Evolutionary conservation across 2,113 vertebrate species (phyloP).

Genomic region (Odocoileus hemionus): DNA sequence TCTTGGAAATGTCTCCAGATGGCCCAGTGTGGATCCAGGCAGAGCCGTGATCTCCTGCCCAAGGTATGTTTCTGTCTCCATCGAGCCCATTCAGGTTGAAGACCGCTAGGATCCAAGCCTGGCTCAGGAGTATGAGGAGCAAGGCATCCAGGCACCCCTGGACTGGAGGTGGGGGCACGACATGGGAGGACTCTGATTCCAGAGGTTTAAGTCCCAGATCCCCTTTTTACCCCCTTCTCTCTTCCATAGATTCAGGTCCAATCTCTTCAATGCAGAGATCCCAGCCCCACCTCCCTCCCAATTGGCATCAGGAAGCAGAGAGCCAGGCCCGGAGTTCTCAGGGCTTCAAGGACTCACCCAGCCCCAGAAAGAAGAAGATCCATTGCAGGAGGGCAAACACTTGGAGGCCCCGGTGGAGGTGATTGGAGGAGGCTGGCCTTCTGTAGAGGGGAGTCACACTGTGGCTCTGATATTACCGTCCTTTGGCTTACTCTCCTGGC

Average conservation of each 20-base stretch:
- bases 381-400: background rate
- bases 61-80: constrained; percentile 82
- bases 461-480: background rate
- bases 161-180: background rate
- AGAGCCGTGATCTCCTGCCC: constrained; percentile 74
- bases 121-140: constrained; percentile 71
- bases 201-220: background rate
- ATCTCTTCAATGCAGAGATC: background rate
- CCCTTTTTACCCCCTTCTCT: accelerated
- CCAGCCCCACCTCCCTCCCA: background rate
- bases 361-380: background rate
- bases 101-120: constrained; percentile 78
- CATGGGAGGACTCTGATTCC: background rate
- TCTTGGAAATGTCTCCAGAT: constrained; percentile 81
- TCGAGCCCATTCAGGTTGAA: constrained; percentile 85
- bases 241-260: background rate
- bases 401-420: no score
- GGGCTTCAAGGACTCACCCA: background rate
- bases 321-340: background rate
- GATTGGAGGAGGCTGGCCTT: background rate
- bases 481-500: background rate
- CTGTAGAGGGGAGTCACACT: background rate
- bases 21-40: constrained; percentile 78
- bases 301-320: background rate
- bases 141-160: constrained; percentile 54